Evolutionary conservation across 2,797 vertebrate species (phyloP).

Genomic region (Xiphorhynchus erythropygius): DNA sequence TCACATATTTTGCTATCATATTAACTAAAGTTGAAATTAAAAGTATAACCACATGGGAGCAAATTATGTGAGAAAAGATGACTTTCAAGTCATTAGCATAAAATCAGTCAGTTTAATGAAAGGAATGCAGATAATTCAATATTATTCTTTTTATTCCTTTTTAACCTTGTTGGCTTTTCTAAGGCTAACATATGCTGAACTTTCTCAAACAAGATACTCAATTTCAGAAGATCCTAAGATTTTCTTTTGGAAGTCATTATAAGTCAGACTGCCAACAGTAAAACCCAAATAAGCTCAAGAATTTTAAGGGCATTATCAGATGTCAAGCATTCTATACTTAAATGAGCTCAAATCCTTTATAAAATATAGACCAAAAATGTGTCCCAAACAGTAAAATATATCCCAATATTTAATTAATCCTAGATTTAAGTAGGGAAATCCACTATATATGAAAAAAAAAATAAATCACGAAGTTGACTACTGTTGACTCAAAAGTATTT

Average conservation of each 20-base stretch:
- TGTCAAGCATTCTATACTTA: not conserved
- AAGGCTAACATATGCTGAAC: not conserved
- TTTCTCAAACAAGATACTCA: not conserved
- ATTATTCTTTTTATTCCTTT: slow-evolving; percentile 30
- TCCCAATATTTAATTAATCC: not conserved
- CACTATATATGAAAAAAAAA: not conserved
- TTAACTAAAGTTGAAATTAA: slow-evolving; percentile 15
- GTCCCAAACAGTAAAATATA: not conserved
- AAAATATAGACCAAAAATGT: not conserved
- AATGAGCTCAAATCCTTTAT: slow-evolving; percentile 3
- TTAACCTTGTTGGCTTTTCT: slow-evolving; percentile 29
- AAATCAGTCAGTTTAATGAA: slow-evolving; percentile 12
- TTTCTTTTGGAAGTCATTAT: slow-evolving; percentile 15
- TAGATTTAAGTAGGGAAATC: not conserved
- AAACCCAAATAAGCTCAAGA: slow-evolving; percentile 33
- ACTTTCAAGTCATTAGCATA: slow-evolving; percentile 12
- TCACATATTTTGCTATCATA: not conserved
- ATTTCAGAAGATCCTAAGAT: slow-evolving; percentile 20
- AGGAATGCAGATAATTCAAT: not conserved
- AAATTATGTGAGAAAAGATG: not conserved
- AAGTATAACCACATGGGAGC: not conserved
- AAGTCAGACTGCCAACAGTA: slow-evolving; percentile 4
- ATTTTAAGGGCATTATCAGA: slow-evolving; percentile 30
- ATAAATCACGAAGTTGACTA: not conserved
- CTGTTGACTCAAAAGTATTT: not conserved